Evolutionary conservation across 2,797 vertebrate genomes (phyloP).

Genomic region (Mus spretus): DNA sequence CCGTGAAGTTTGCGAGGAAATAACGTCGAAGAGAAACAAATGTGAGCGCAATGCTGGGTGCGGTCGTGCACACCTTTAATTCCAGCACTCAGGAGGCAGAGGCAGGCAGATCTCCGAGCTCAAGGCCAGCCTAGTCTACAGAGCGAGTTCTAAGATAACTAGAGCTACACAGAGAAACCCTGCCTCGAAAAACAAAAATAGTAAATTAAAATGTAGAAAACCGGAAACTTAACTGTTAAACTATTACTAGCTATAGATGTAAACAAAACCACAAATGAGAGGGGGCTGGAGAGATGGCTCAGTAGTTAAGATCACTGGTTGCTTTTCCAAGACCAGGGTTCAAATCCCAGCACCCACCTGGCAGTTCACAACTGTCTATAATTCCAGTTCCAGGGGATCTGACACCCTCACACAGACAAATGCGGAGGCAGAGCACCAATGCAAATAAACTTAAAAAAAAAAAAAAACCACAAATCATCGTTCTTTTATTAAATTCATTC

Average conservation of each 20-base stretch:
- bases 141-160: background rate
- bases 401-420: background rate
- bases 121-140: background rate
- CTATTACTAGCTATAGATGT: slow-evolving; percentile 20
- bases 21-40: background rate
- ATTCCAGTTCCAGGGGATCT: background rate
- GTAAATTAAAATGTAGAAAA: slow-evolving; percentile 6
- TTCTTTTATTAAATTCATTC: slow-evolving; percentile 8
- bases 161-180: background rate
- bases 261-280: slow-evolving; percentile 17
- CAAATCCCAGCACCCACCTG: background rate
- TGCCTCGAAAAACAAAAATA: background rate
- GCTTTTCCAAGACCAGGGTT: background rate
- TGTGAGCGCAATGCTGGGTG: background rate
- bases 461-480: background rate
- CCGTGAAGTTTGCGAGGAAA: background rate
- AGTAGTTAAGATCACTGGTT: background rate
- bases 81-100: background rate
- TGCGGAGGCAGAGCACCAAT: background rate
- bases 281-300: background rate
- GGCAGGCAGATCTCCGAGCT: background rate
- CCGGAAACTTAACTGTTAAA: background rate
- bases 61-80: background rate
- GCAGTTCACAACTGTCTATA: background rate
- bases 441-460: background rate